These are phyloP conservation scores for Xanthorhoe designata DNA, from an alignment of 2,888 invertebrate genomes.

Conservation along the genomic window DNA sequence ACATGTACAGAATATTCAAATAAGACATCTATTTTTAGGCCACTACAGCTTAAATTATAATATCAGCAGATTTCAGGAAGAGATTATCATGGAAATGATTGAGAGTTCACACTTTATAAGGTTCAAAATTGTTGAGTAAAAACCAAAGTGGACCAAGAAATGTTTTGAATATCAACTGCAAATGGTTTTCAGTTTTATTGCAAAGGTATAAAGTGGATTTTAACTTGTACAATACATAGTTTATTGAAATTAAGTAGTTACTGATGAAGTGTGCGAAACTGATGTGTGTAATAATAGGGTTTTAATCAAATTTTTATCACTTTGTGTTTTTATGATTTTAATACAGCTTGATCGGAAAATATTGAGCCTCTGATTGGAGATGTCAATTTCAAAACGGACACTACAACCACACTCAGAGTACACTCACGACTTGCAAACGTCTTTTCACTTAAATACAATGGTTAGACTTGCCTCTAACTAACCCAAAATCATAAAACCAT, in stretches of 20 bases:
- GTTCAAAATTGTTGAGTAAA: neutral
- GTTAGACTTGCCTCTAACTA: no score
- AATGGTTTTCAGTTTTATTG: neutral
- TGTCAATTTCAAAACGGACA: no score
- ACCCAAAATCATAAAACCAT: no score
- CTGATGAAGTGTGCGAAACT: slow-evolving; percentile 18
- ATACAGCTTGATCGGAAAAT: no score
- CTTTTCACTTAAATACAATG: no score
- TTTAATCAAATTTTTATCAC: neutral
- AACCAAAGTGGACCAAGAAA: neutral
- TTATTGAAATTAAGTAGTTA: slow-evolving; percentile 19
- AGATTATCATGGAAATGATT: slow-evolving; percentile 14
- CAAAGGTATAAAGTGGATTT: slow-evolving; percentile 18
- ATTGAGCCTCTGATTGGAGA: no score
- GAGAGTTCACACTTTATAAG: no score
- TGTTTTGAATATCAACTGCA: slow-evolving; percentile 11
- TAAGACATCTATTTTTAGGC: slow-evolving; percentile 6
- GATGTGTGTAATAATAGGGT: neutral
- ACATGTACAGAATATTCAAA: neutral
- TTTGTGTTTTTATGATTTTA: no score
- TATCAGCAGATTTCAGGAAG: slow-evolving; percentile 1
- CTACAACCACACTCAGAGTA: no score
- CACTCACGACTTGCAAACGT: no score
- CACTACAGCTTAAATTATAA: neutral
- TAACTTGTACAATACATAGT: neutral